These are phyloP conservation scores for Notarius lentiginosus DNA, from an alignment of 2,113 vertebrate species.

Conservation along the genomic window DNA sequence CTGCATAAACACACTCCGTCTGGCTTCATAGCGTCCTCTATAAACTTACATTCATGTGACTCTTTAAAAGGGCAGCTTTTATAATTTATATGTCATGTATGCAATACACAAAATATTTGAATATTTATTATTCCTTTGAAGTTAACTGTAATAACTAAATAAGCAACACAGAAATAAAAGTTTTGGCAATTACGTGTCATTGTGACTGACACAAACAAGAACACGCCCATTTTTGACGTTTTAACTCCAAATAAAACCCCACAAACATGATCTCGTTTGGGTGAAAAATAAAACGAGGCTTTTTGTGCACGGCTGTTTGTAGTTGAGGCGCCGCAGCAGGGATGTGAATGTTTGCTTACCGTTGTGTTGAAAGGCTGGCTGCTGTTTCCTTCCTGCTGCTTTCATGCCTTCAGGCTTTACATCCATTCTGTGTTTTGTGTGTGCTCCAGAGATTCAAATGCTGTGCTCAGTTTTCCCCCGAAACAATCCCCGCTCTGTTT, in stretches of 20 bases:
- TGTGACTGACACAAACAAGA: background rate
- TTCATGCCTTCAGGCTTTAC: background rate
- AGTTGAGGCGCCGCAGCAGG: background rate
- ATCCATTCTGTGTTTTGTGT: background rate
- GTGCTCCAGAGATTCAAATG: background rate
- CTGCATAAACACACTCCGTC: no score
- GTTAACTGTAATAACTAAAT: no score
- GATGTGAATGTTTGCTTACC: background rate
- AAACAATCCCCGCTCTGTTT: background rate
- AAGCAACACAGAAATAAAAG: no score
- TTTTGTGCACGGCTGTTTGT: background rate
- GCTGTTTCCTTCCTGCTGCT: constrained; percentile 8
- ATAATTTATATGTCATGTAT: background rate
- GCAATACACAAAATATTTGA: background rate
- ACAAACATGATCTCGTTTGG: background rate
- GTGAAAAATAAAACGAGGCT: background rate
- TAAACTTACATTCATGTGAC: background rate
- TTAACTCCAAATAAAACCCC: background rate
- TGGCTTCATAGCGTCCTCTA: no score
- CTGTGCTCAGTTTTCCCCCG: background rate
- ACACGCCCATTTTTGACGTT: background rate
- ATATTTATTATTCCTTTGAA: background rate
- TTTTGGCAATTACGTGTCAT: no score
- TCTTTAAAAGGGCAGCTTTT: background rate
- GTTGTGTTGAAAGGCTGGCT: background rate